phyloP scores from a whole-genome alignment of 53 echinoderm and acorn worm species.

The Stichopus horrens region DNA sequence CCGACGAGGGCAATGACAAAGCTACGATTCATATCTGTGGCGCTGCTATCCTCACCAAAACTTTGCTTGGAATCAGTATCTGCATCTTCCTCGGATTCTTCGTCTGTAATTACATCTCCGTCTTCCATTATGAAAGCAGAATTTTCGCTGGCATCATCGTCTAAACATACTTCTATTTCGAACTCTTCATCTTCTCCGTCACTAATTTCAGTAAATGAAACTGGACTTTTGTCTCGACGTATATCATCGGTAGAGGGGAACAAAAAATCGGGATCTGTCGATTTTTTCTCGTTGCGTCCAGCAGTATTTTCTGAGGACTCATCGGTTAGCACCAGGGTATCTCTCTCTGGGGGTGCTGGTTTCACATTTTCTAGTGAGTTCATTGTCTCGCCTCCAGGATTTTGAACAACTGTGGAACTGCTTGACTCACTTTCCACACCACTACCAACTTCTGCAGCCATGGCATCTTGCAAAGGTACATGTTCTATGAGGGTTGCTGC shows the following conservation, averaged over 20 bases:
- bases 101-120: conserved; percentile 11
- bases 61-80: not conserved
- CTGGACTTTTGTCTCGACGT: not conserved
- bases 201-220: not conserved
- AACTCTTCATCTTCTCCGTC: not conserved
- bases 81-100: not conserved
- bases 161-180: not conserved
- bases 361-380: not conserved
- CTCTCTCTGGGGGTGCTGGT: not conserved
- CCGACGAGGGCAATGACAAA: conserved; percentile 35
- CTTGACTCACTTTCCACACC: conserved; percentile 25
- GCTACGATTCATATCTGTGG: not conserved
- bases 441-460: conserved; percentile 27
- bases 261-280: conserved; percentile 23
- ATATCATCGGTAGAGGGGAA: conserved; percentile 28
- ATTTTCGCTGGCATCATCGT: conserved; percentile 19
- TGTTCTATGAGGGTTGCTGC: not conserved
- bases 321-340: not conserved
- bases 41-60: not conserved
- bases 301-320: not conserved
- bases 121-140: conserved; percentile 40
- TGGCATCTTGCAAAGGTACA: conserved; percentile 17
- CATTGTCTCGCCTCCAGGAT: not conserved
- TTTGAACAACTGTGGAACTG: conserved; percentile 1
- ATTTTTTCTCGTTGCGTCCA: not conserved